Percentiles rank a stretch among this genome's conserved stretches.
Conservation (phyloP, 2,797 vertebrate species). For the Hipposideros larvatus region DNA sequence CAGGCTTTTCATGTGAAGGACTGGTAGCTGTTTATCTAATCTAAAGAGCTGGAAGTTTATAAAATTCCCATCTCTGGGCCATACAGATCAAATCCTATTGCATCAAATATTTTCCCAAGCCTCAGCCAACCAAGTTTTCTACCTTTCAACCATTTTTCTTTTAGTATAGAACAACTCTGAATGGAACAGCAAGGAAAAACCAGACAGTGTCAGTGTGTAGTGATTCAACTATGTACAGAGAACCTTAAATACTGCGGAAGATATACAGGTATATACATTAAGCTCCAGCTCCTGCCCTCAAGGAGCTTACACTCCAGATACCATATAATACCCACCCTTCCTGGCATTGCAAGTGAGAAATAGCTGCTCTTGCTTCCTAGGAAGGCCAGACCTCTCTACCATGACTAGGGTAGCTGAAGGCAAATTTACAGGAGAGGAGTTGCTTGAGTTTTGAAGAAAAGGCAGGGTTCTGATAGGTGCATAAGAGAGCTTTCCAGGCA, state of each 20-base stretch:
- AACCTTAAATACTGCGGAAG: background rate
- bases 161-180: background rate
- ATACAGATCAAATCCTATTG: background rate
- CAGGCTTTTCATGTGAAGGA: background rate
- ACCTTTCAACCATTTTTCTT: background rate
- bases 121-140: background rate
- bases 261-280: background rate
- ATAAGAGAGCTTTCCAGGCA: background rate
- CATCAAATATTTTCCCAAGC: background rate
- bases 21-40: background rate
- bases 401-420: background rate
- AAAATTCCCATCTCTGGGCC: background rate
- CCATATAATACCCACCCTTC: background rate
- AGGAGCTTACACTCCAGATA: background rate
- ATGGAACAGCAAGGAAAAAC: background rate
- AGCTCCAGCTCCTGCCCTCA: background rate
- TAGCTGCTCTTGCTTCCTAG: background rate
- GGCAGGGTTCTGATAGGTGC: background rate
- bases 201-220: background rate
- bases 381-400: background rate
- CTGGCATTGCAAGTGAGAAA: background rate
- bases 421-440: background rate
- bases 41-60: slow-evolving; percentile 5
- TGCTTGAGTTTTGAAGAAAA: background rate
- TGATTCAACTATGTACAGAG: background rate